phyloP scores from a whole-genome alignment of 1,140 invertebrate species.

The Vanessa atalanta region DNA sequence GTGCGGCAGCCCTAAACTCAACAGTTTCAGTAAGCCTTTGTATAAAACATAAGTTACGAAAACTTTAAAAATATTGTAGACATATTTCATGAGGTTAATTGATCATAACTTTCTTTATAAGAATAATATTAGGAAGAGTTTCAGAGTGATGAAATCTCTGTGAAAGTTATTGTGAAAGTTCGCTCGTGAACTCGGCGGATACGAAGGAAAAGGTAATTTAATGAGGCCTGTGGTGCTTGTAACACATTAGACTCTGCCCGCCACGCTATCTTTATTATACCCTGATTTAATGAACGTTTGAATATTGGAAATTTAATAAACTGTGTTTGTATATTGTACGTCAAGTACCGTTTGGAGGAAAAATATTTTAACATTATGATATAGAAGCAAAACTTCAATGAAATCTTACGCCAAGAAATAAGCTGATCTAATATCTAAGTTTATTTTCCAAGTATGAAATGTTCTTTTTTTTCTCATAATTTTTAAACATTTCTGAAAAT shows the following conservation, averaged over 20 bases:
- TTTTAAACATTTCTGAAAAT: too few species aligned
- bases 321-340: too few species aligned
- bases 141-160: conserved; percentile 28
- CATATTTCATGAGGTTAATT: conserved; percentile 18
- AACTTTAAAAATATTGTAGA: conserved; percentile 18
- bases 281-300: background rate
- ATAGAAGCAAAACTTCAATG: too few species aligned
- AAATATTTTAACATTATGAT: too few species aligned
- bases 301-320: background rate
- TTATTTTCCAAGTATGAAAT: too few species aligned
- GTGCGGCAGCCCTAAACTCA: too few species aligned
- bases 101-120: conserved; percentile 28
- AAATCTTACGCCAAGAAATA: too few species aligned
- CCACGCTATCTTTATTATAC: background rate
- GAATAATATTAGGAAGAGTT: conserved; percentile 30
- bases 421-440: too few species aligned
- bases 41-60: background rate
- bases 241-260: background rate
- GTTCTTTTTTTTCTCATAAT: too few species aligned
- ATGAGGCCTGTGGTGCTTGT: conserved; percentile 1
- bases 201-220: background rate
- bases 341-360: too few species aligned
- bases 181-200: conserved; percentile 10
- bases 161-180: conserved; percentile 37
- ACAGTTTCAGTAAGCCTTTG: too few species aligned